Evolutionary conservation across 1,140 invertebrate species (phyloP), one percentile per base, ranked within the genome.

Genomic region (Scylla paramamosain): DNA sequence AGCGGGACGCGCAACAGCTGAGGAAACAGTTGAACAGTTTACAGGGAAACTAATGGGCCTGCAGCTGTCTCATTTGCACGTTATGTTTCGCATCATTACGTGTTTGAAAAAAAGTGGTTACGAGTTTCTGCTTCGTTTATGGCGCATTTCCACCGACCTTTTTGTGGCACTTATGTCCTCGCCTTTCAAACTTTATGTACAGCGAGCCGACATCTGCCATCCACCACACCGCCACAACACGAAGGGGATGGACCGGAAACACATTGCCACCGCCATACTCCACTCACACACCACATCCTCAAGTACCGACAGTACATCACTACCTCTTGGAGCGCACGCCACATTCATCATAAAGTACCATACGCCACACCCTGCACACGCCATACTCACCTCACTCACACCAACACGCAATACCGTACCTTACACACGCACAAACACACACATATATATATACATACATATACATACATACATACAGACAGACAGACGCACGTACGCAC

Each of bases 1-100:
- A 59, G 52, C 12, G 10, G 52, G 52, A 59, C 12, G 52, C 10
- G 52, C 12, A 59, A 20, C 12, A 59, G 52, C 39, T 39, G 39
- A 39, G 39, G 39, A 39, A 39, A 39, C 39, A 39, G 39, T 39
- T 6, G 39, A 77, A n/a, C 20, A 12, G 20, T n/a, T 77, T n/a
- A 20, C 20, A n/a, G 20, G 67, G 25, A 77, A n/a, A 77, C 0
- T n/a, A 77, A n/a, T n/a, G 25, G 67, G 4, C 67, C 20, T 77
- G 12, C 12, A 77, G n/a, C 25, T 77, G 67, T 77, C 67, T n/a
- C 67, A 77, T 77, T 77, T 77, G 20, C 67, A 77, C 67, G 12
- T 25, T 77, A 77, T n/a, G 67, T 77, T 77, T 77, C 67, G 67
- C 67, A n/a, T 77, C 67, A 77, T 77, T 77, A 77, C 67, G 20